These are phyloP conservation scores for Abscondita cerata DNA, from an alignment of 2,888 invertebrate species.

Conservation along the genomic window DNA sequence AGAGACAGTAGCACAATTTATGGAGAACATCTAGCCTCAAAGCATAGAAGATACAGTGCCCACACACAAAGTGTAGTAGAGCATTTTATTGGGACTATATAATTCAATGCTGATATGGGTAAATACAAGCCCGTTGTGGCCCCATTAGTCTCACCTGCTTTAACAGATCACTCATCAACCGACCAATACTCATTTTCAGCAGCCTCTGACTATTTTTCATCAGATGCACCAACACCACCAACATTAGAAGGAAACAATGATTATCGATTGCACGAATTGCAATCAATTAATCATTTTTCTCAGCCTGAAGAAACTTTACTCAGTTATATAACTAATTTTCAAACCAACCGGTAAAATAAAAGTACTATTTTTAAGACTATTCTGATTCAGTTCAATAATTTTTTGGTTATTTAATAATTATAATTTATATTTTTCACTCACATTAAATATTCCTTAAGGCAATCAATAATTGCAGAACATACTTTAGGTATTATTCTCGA, in stretches of 20 bases:
- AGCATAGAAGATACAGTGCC: constrained; percentile 11
- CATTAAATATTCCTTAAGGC: not conserved
- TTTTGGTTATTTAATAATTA: not conserved
- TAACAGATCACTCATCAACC: not conserved
- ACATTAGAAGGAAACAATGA: not conserved
- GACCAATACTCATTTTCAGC: not conserved
- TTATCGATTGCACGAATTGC: not conserved
- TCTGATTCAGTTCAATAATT: not conserved
- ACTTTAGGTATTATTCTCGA: not conserved
- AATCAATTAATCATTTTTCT: too few species aligned
- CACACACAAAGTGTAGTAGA: constrained; percentile 11
- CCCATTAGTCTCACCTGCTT: too few species aligned
- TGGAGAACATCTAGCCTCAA: constrained; percentile 15
- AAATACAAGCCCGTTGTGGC: not conserved
- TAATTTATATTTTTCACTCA: not conserved
- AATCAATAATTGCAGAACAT: not conserved
- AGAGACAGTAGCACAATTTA: constrained; percentile 12
- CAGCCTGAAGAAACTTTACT: not conserved
- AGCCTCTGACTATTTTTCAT: not conserved
- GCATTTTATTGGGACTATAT: constrained; percentile 11
- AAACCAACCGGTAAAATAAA: not conserved
- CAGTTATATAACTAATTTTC: not conserved
- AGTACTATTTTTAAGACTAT: not conserved
- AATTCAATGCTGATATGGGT: constrained; percentile 11
- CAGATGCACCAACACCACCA: not conserved